A percentile compares a stretch with the other conserved stretches of the same genome.
These are phyloP conservation scores for Drosophila mojavensis DNA, from an alignment of 1,140 invertebrate genomes.

Conservation along the genomic window DNA sequence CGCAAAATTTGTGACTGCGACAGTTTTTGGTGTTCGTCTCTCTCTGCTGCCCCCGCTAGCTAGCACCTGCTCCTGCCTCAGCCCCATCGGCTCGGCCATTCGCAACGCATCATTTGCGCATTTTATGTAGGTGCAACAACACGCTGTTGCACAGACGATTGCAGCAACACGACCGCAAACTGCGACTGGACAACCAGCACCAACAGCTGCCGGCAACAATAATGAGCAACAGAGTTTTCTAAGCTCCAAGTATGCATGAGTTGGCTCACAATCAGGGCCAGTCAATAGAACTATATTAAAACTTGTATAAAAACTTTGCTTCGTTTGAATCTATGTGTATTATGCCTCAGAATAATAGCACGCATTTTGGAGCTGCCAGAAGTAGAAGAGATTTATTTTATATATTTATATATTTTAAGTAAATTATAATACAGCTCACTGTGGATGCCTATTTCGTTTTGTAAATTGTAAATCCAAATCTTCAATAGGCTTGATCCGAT, in stretches of 20 bases:
- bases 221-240: neutral
- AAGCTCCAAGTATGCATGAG: neutral
- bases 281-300: neutral
- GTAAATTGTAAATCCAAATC: no score
- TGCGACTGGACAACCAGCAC: constrained; percentile 11
- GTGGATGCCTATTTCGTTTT: no score
- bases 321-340: neutral
- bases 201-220: constrained; percentile 4
- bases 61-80: neutral
- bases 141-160: constrained; percentile 63
- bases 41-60: neutral
- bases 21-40: constrained; percentile 54
- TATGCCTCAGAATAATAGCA: neutral
- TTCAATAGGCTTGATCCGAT: no score
- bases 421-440: no score
- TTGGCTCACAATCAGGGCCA: neutral
- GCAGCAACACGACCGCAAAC: constrained; percentile 59
- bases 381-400: no score
- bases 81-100: constrained; percentile 38
- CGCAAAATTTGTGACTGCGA: constrained; percentile 79
- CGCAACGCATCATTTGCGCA: constrained; percentile 73
- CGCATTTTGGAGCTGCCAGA: neutral
- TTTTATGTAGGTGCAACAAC: constrained; percentile 71
- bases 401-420: no score
- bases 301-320: neutral